Percentiles rank a stretch among this genome's conserved stretches.
These are phyloP conservation scores for Nomada goodeniana DNA, from an alignment of 2,888 invertebrate genomes.

Conservation along the genomic window DNA sequence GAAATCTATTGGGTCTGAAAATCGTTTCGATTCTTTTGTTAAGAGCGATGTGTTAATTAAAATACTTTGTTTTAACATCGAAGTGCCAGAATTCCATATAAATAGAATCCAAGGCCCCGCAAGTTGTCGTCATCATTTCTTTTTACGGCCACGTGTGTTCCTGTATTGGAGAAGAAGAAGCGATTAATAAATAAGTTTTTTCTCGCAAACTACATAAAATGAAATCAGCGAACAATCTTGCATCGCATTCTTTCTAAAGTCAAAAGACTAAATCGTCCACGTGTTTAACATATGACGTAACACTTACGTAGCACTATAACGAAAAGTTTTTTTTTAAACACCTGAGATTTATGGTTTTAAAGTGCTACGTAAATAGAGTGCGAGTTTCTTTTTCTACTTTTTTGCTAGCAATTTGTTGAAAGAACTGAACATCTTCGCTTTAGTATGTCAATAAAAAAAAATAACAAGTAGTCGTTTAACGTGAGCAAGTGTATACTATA, in stretches of 20 bases:
- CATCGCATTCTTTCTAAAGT: background rate
- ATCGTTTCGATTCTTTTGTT: too few species aligned
- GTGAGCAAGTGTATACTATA: too few species aligned
- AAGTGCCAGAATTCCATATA: background rate
- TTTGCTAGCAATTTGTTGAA: background rate
- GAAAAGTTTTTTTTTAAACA: background rate
- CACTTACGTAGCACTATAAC: background rate
- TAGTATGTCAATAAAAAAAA: too few species aligned
- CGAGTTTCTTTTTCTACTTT: background rate
- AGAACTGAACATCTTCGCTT: too few species aligned
- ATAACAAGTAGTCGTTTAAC: too few species aligned
- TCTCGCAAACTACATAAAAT: background rate
- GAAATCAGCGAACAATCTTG: background rate
- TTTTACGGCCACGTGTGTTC: background rate
- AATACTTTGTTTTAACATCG: background rate
- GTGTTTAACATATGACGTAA: constrained; percentile 2
- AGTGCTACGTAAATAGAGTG: background rate
- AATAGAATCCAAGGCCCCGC: constrained; percentile 3
- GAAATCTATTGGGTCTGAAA: too few species aligned
- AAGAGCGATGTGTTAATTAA: too few species aligned
- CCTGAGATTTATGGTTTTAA: background rate
- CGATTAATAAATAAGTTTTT: background rate
- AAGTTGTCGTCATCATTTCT: background rate
- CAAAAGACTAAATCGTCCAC: constrained; percentile 3
- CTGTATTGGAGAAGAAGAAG: background rate